Conservation (phyloP, 2,797 vertebrate species). For the Crax fasciolata region DNA sequence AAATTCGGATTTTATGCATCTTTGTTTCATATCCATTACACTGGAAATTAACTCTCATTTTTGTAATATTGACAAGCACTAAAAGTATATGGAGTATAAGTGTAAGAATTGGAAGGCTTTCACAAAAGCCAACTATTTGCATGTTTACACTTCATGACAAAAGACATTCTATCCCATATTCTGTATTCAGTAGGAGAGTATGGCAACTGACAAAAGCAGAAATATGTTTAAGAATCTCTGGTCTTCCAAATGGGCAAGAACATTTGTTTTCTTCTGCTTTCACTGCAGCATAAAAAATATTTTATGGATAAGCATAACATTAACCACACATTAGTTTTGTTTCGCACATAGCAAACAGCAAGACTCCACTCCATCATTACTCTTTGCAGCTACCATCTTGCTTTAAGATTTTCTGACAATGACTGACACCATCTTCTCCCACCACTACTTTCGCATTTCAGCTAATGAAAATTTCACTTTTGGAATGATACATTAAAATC, state of each 20-base stretch:
- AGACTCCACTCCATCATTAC: neutral
- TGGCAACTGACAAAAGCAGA: neutral
- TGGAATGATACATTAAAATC: neutral
- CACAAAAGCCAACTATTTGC: neutral
- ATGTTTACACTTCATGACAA: neutral
- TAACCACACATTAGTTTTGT: neutral
- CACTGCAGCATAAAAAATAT: neutral
- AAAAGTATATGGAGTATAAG: neutral
- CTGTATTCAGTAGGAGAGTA: neutral
- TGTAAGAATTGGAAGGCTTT: neutral
- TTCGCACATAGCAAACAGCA: neutral
- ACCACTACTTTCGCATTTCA: neutral
- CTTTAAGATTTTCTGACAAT: neutral
- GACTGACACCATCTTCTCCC: neutral
- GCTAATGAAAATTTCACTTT: neutral
- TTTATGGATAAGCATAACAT: neutral
- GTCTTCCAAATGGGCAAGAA: neutral
- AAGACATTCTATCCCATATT: neutral
- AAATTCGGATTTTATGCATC: neutral
- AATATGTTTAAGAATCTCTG: neutral
- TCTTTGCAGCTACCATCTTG: neutral
- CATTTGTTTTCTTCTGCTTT: neutral
- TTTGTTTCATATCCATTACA: neutral
- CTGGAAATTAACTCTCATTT: neutral
- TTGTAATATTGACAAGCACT: neutral